These are phyloP conservation scores for Mesorhabditis belari DNA, from an alignment of 2,888 invertebrate genomes.

Conservation along the genomic window DNA sequence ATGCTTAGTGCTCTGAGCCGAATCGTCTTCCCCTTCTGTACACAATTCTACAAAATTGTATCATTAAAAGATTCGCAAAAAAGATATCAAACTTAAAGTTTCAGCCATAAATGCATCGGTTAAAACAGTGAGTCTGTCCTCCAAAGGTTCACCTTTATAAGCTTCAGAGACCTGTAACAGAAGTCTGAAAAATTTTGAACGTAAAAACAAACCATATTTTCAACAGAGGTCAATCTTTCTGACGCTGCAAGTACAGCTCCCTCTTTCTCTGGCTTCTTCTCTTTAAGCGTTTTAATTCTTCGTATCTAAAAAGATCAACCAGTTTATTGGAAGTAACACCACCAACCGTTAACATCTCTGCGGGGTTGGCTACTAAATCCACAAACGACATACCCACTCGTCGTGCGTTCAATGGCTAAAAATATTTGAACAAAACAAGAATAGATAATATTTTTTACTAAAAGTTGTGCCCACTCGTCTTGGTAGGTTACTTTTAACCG, in stretches of 20 bases:
- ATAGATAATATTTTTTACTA: not conserved
- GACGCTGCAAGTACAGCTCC: too few species aligned
- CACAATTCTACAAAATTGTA: not conserved
- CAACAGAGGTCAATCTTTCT: too few species aligned
- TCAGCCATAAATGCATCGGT: not conserved
- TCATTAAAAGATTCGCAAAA: too few species aligned
- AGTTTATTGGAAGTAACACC: too few species aligned
- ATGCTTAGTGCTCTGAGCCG: not conserved
- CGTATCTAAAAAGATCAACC: too few species aligned
- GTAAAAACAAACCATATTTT: too few species aligned
- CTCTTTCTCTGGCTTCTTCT: too few species aligned
- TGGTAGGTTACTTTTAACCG: slow-evolving; percentile 73
- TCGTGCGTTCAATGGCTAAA: slow-evolving; percentile 33
- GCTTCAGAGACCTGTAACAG: not conserved
- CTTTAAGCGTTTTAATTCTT: too few species aligned
- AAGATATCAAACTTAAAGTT: not conserved
- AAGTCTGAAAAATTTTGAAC: too few species aligned
- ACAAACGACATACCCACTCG: slow-evolving; percentile 31
- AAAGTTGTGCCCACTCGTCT: slow-evolving; percentile 53
- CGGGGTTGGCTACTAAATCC: slow-evolving; percentile 38
- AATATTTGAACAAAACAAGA: not conserved
- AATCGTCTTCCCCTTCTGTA: not conserved
- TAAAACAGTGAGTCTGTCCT: not conserved
- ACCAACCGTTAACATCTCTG: slow-evolving; percentile 36
- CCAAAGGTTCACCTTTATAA: not conserved